Percentiles rank a stretch among this genome's conserved stretches.
phyloP scores from a whole-genome alignment of 1,140 invertebrate species.

The Drosophila grimshawi region DNA sequence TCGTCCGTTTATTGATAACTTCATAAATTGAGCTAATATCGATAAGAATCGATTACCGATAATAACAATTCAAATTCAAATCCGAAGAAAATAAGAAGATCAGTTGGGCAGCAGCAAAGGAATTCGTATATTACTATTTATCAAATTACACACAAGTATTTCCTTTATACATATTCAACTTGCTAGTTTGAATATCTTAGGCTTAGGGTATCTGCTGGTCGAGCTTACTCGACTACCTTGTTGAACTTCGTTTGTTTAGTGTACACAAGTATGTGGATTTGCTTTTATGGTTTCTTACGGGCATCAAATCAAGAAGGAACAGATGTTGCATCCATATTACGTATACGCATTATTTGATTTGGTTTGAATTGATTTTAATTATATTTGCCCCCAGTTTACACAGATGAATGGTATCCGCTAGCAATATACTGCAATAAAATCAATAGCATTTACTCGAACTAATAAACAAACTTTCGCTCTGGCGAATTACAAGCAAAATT shows the following conservation, averaged over 20 bases:
- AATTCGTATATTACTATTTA: too few relatives aligned
- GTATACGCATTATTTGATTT: constrained; percentile 41
- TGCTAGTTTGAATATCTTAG: too few relatives aligned
- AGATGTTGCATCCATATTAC: constrained; percentile 36
- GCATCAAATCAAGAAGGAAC: constrained; percentile 30
- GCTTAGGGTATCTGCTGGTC: too few relatives aligned
- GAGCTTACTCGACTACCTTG: too few relatives aligned
- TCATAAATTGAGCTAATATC: too few relatives aligned
- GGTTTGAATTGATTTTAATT: constrained; percentile 6
- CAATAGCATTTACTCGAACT: constrained; percentile 47
- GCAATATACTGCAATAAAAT: constrained; percentile 40
- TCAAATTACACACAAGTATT: too few relatives aligned
- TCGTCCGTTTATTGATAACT: too few relatives aligned
- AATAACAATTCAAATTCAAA: too few relatives aligned
- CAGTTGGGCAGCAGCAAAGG: too few relatives aligned
- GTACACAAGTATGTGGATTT: not conserved
- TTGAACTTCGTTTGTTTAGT: constrained; percentile 28
- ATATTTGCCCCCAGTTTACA: constrained; percentile 3
- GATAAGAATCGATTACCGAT: too few relatives aligned
- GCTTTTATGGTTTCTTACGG: constrained; percentile 32
- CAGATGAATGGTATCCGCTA: constrained; percentile 3
- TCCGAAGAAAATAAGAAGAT: too few relatives aligned
- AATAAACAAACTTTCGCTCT: constrained; percentile 39
- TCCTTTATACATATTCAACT: too few relatives aligned
- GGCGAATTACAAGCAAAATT: constrained; percentile 37